A percentile compares a stretch with the other conserved stretches of the same genome.
Conservation (phyloP, 2,888 invertebrate species). For the Apotomis capreana region DNA sequence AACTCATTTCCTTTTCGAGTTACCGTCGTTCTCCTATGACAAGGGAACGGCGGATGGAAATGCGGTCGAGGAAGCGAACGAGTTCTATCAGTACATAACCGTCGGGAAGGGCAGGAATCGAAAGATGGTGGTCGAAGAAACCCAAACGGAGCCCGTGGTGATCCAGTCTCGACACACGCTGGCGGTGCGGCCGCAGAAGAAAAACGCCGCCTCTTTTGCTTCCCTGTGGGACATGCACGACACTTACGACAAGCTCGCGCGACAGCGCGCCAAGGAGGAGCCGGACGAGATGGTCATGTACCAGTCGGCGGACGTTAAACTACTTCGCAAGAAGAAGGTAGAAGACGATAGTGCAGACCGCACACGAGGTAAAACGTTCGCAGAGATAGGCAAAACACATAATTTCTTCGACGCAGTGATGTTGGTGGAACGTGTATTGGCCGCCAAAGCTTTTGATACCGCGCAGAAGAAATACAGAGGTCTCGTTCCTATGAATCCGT, state of each 20-base stretch:
- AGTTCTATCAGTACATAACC: conserved; percentile 86
- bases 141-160: conserved; percentile 86
- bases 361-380: conserved; percentile 57
- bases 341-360: conserved; percentile 21
- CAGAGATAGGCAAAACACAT: conserved; percentile 59
- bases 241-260: conserved; percentile 82
- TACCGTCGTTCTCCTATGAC: conserved; percentile 85
- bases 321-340: conserved; percentile 63
- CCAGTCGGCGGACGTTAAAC: conserved; percentile 64
- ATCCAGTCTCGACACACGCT: conserved; percentile 86
- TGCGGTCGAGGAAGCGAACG: conserved; percentile 84
- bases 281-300: conserved; percentile 78
- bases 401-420: conserved; percentile 85
- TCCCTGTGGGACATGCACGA: conserved; percentile 92
- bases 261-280: conserved; percentile 56
- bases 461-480: conserved; percentile 89
- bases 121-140: conserved; percentile 86
- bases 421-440: conserved; percentile 88
- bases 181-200: conserved; percentile 79
- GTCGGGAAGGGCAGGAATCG: conserved; percentile 86
- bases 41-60: conserved; percentile 84
- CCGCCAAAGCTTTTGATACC: conserved; percentile 86
- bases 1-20: conserved; percentile 85
- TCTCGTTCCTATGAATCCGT: conserved; percentile 84
- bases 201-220: conserved; percentile 85